Percentiles rank a stretch among this genome's conserved stretches.
Evolutionary conservation across 2,888 invertebrate genomes (phyloP).

Genomic region (Perizoma flavofasciatum): DNA sequence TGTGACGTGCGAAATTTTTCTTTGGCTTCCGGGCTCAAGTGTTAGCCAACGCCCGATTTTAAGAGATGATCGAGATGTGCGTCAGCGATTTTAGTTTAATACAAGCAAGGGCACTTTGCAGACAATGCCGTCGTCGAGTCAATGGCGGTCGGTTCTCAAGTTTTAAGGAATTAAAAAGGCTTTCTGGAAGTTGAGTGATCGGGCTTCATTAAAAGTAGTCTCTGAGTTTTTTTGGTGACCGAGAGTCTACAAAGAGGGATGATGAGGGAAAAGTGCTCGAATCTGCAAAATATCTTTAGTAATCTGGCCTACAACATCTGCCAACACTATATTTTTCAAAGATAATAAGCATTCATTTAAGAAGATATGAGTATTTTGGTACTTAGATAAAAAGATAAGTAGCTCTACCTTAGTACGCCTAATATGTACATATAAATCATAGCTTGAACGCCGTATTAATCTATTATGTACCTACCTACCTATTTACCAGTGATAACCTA

Average conservation of each 20-base stretch:
- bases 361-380: too few relatives aligned
- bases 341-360: too few relatives aligned
- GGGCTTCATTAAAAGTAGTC: conserved; percentile 36
- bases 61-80: conserved; percentile 36
- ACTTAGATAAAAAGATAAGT: too few relatives aligned
- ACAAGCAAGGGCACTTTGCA: conserved; percentile 38
- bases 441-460: too few relatives aligned
- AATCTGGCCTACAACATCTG: neutral
- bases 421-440: too few relatives aligned
- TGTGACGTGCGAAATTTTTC: conserved; percentile 6
- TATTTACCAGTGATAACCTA: too few relatives aligned
- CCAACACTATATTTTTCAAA: too few relatives aligned
- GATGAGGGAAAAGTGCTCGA: conserved; percentile 5
- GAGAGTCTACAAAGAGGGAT: conserved; percentile 12
- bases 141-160: conserved; percentile 40
- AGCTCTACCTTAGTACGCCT: too few relatives aligned
- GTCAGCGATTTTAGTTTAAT: conserved; percentile 46
- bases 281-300: conserved; percentile 1
- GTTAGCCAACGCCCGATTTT: conserved; percentile 28
- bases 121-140: conserved; percentile 44
- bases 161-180: conserved; percentile 53
- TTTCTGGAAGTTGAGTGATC: conserved; percentile 44
- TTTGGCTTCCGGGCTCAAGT: conserved; percentile 9
- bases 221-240: conserved; percentile 11
- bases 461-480: too few relatives aligned